phyloP scores from a whole-genome alignment of 1,140 invertebrate genomes.

The Hirudo medicinalis region DNA sequence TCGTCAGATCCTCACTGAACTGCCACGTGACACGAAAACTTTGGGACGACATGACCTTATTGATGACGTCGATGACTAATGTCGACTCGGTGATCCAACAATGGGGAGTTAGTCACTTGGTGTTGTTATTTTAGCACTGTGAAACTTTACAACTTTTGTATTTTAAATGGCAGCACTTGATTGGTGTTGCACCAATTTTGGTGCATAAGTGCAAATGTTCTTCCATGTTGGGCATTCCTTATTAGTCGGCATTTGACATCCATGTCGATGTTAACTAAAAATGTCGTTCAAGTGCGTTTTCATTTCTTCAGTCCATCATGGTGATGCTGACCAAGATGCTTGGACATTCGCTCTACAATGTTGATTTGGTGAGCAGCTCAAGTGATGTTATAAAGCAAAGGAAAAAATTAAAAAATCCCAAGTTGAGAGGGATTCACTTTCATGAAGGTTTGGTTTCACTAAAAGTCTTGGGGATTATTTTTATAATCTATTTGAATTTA shows the following conservation, averaged over 20 bases:
- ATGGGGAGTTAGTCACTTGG: neutral
- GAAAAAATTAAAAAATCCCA: neutral
- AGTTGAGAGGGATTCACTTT: neutral
- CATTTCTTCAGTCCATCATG: neutral
- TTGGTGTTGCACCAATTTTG: too few species aligned
- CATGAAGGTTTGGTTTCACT: neutral
- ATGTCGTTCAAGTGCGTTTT: too few species aligned
- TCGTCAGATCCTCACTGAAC: neutral
- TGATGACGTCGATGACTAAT: neutral
- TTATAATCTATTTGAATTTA: neutral
- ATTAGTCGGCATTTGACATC: too few species aligned
- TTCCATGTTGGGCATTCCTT: too few species aligned
- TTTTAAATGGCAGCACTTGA: too few species aligned
- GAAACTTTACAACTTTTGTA: neutral
- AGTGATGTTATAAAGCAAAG: neutral
- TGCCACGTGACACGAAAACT: neutral
- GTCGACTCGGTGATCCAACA: neutral
- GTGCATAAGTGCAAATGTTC: neutral
- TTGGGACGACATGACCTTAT: neutral
- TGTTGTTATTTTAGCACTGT: neutral
- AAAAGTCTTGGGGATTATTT: neutral
- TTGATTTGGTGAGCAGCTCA: neutral
- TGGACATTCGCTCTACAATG: neutral
- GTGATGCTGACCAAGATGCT: constrained; percentile 6
- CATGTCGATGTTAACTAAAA: too few species aligned